These are phyloP conservation scores for Indicator indicator DNA, from an alignment of 2,113 vertebrate genomes.

Conservation along the genomic window DNA sequence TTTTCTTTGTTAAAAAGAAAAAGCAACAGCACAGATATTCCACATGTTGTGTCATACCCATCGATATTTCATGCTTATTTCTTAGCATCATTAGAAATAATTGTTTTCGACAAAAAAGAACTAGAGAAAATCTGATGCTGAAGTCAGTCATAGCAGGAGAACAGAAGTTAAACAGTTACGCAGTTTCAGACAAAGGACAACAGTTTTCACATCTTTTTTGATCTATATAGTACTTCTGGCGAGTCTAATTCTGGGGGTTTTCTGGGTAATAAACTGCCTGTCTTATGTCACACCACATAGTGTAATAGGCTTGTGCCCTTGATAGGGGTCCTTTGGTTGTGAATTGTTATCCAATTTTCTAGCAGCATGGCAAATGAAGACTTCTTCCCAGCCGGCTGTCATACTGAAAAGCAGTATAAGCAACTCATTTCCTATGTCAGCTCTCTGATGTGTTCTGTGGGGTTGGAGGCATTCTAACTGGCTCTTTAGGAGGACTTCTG, in stretches of 20 bases:
- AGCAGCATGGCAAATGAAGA: neutral
- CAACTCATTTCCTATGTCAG: neutral
- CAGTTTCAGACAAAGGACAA: neutral
- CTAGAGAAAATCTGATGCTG: neutral
- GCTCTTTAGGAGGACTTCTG: neutral
- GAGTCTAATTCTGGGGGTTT: neutral
- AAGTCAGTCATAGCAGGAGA: neutral
- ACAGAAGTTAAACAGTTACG: neutral
- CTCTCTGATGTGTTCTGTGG: neutral
- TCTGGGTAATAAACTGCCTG: neutral
- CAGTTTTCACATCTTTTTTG: neutral
- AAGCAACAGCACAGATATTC: neutral
- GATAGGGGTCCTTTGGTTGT: neutral
- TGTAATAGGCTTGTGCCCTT: neutral
- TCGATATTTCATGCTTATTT: rapidly evolving
- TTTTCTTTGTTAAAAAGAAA: neutral
- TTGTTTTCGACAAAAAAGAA: neutral
- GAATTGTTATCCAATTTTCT: neutral
- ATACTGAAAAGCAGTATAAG: neutral
- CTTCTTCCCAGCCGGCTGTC: neutral
- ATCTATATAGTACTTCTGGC: neutral
- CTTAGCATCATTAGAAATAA: neutral
- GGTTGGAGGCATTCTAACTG: neutral
- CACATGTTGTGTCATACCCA: neutral
- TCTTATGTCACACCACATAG: neutral